phyloP scores from a whole-genome alignment of 2,797 vertebrate species.

The Botia almorhae region DNA sequence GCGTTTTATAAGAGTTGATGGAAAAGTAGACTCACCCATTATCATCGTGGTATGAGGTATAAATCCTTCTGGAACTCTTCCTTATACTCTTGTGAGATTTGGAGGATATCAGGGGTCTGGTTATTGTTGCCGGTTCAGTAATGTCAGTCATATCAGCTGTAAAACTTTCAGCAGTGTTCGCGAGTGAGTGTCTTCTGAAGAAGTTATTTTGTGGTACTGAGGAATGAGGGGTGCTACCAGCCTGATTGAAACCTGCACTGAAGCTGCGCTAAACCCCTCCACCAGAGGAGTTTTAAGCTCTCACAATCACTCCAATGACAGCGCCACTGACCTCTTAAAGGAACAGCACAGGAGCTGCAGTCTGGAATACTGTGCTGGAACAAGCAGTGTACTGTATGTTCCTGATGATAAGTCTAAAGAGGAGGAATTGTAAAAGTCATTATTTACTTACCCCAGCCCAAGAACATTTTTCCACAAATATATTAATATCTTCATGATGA shows the following conservation, averaged over 20 bases:
- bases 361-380: neutral
- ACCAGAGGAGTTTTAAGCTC: conserved; percentile 47
- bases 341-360: conserved; percentile 55
- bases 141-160: conserved; percentile 74
- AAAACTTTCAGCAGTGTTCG: conserved; percentile 35
- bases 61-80: conserved; percentile 82
- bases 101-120: conserved; percentile 72
- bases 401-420: neutral
- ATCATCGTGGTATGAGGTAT: conserved; percentile 81
- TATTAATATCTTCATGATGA: too few relatives aligned
- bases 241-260: conserved; percentile 57
- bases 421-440: neutral
- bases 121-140: conserved; percentile 67
- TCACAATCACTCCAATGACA: conserved; percentile 70
- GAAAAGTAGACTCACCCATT: conserved; percentile 77
- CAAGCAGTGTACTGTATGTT: neutral
- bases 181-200: conserved; percentile 12
- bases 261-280: conserved; percentile 56
- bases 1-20: neutral
- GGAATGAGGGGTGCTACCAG: conserved; percentile 30
- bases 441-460: too few relatives aligned
- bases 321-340: conserved; percentile 74
- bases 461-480: too few relatives aligned
- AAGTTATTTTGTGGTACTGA: conserved; percentile 31
- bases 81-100: conserved; percentile 82